These are phyloP conservation scores for Cecropterus lyciades DNA, from an alignment of 1,140 invertebrate species.

Conservation along the genomic window DNA sequence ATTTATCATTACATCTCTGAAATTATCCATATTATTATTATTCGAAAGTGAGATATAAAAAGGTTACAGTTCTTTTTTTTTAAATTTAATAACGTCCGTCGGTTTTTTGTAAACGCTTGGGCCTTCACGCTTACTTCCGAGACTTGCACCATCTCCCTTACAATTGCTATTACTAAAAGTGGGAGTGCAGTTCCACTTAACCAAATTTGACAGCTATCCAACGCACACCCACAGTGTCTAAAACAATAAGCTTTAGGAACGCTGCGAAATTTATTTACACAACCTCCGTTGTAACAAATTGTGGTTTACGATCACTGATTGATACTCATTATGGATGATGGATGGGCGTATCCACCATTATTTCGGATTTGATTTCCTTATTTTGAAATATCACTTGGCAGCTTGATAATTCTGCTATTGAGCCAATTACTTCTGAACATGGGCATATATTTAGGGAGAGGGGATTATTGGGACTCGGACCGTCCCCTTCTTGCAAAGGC, in stretches of 20 bases:
- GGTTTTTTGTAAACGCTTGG: no score
- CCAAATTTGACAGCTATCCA: conserved; percentile 38
- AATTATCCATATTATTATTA: no score
- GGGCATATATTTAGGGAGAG: no score
- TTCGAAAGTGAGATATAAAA: no score
- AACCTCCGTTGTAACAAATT: conserved; percentile 21
- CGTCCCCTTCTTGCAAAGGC: no score
- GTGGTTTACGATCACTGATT: conserved; percentile 21
- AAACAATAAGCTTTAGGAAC: conserved; percentile 30
- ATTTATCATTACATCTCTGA: no score
- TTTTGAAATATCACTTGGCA: neutral
- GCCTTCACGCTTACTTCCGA: neutral
- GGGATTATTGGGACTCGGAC: no score
- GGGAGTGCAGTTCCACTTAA: conserved; percentile 26
- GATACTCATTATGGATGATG: conserved; percentile 35
- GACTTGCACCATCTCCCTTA: conserved; percentile 2
- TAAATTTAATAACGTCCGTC: no score
- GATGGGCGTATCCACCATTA: conserved; percentile 20
- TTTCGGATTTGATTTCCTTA: neutral
- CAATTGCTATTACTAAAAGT: conserved; percentile 5
- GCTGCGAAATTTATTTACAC: conserved; percentile 27
- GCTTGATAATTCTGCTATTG: neutral
- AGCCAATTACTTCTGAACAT: no score
- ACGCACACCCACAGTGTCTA: conserved; percentile 42
- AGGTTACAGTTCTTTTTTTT: no score